phyloP scores from a whole-genome alignment of 1,140 invertebrate species.

The Diachasma alloeum region DNA sequence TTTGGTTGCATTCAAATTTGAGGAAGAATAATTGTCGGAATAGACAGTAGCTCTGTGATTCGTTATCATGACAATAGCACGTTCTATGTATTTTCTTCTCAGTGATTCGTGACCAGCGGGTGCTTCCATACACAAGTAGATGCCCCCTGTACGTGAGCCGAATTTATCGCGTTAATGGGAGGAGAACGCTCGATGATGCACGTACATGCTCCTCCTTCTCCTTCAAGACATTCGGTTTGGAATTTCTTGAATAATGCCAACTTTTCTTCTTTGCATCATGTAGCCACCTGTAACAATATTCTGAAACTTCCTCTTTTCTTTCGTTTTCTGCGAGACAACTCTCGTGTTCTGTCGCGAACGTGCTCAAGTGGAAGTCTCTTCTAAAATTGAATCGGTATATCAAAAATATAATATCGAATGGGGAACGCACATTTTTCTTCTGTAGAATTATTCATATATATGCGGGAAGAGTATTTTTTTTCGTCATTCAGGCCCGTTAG shows the following conservation, averaged over 20 bases:
- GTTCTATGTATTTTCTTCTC: neutral
- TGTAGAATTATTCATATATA: neutral
- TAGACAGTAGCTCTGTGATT: constrained; percentile 2
- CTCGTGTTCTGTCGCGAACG: constrained; percentile 5
- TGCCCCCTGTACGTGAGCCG: neutral
- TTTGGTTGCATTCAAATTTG: neutral
- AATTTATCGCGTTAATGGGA: constrained; percentile 11
- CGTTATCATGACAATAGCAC: neutral
- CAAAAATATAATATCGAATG: too few relatives aligned
- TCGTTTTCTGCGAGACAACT: neutral
- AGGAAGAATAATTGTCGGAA: neutral
- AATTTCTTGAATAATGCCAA: constrained; percentile 13
- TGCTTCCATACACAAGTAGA: neutral
- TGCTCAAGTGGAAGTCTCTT: constrained; percentile 1
- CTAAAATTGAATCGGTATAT: neutral
- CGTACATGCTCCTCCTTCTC: neutral
- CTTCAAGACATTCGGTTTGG: neutral
- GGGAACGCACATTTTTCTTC: too few relatives aligned
- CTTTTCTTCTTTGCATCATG: neutral
- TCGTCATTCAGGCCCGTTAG: too few relatives aligned
- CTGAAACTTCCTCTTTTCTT: neutral
- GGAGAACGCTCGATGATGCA: constrained; percentile 7
- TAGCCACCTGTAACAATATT: neutral
- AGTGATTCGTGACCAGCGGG: neutral
- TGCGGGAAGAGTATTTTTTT: too few relatives aligned